Percentiles rank a stretch among this genome's conserved stretches.
phyloP scores from a whole-genome alignment of 2,113 vertebrate species.

The Campylomormyrus tamandua region DNA sequence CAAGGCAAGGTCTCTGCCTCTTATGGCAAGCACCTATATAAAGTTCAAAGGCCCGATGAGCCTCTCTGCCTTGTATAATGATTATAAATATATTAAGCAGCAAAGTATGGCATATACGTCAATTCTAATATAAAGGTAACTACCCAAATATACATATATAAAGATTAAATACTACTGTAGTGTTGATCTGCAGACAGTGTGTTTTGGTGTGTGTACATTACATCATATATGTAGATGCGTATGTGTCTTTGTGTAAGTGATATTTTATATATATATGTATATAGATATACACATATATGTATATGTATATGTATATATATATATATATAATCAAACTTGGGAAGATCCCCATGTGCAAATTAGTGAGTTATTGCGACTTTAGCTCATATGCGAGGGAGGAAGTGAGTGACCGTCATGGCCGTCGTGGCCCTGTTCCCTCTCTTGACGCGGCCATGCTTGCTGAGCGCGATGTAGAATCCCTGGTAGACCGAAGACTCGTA shows the following conservation, averaged over 20 bases:
- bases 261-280: constrained; percentile 26
- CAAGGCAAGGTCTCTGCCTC: constrained; percentile 51
- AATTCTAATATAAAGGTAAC: constrained; percentile 61
- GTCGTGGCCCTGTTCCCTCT: constrained; percentile 83
- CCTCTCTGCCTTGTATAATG: constrained; percentile 44
- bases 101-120: constrained; percentile 53
- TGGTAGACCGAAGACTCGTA: constrained; percentile 80
- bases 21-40: constrained; percentile 61
- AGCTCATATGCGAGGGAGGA: constrained; percentile 84
- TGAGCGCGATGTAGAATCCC: constrained; percentile 83
- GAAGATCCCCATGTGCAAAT: constrained; percentile 75
- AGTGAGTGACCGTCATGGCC: constrained; percentile 88
- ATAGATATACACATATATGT: constrained; percentile 26
- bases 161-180: constrained; percentile 60
- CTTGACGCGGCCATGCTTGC: constrained; percentile 82
- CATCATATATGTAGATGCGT: constrained; percentile 30
- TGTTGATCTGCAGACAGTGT: constrained; percentile 47
- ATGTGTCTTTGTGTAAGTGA: constrained; percentile 33
- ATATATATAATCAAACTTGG: constrained; percentile 41
- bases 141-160: constrained; percentile 71
- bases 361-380: constrained; percentile 50
- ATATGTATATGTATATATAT: constrained; percentile 8
- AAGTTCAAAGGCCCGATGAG: constrained; percentile 49
- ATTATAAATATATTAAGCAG: constrained; percentile 61
- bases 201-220: constrained; percentile 34